Conservation (phyloP, 2,113 vertebrate genomes). For the Phoxinus phoxinus region DNA sequence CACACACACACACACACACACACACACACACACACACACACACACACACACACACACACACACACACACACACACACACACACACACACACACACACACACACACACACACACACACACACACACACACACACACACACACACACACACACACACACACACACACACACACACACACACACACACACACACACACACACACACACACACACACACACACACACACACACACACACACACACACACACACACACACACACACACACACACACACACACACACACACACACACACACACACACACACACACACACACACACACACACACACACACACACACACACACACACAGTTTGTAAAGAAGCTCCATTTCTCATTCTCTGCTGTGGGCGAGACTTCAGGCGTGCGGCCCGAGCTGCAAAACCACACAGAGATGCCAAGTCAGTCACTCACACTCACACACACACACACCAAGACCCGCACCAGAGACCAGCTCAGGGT, state of each 20-base stretch:
- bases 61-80: background rate
- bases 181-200: background rate
- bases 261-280: background rate
- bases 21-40: background rate
- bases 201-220: background rate
- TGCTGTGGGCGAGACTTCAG: slow-evolving; percentile 30
- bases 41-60: background rate
- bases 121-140: background rate
- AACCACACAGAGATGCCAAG: slow-evolving; percentile 3
- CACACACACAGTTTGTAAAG: background rate
- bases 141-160: background rate
- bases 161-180: background rate
- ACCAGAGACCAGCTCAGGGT: slow-evolving; percentile 13
- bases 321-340: background rate
- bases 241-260: background rate
- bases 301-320: background rate
- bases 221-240: background rate
- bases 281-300: background rate
- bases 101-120: background rate
- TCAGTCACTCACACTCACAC: background rate
- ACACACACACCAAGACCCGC: background rate
- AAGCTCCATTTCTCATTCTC: background rate
- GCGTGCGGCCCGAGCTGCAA: slow-evolving; percentile 1
- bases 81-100: background rate
- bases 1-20: background rate